Evolutionary conservation across 2,113 vertebrate species (phyloP), one percentile per base, ranked within the genome.

Genomic region (Camelus bactrianus): DNA sequence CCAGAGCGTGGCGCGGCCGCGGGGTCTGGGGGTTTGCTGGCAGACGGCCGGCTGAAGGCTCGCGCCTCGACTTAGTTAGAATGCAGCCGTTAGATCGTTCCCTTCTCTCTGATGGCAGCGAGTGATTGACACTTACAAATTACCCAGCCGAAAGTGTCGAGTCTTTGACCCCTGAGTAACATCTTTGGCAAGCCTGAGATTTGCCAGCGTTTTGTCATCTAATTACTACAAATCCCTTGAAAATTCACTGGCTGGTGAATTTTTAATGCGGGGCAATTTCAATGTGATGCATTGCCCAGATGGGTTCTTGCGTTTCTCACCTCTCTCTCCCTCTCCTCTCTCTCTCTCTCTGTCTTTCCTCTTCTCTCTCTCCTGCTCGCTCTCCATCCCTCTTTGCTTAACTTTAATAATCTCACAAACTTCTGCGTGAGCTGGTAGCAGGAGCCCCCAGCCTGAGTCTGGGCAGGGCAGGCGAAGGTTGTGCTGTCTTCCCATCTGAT

Each of bases 71-170:
- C 98, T 98, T 98, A 77, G 95, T 98, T 98, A 98, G 98, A 98
- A 99, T 99, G 97, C 98, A 98, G 97, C 98, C 90, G 2, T 90
- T 81, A 96, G 98, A 98, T 91, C 96, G 75, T 96, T 95, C 76
- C 97, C 94, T 92, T 97, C 98, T 97, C 98, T 99, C 99, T 99
- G 99, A 98, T 98, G 99, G 98, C 99, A 99, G 98, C 98, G 97
- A 96, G 99, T 99, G 99, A 99, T 99, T 99, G 99, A 99, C 99
- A 99, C 99, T 99, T 99, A 99, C 99, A 99, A 99, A 99, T 99
- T 99, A 99, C 99, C 99, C 99, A 98, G 99, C 99, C 99, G 99
- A 99, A 98, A 99, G 99, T 99, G 99, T 99, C 99, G 99, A 99
- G 99, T 99, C 99, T 99, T 99, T 99, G 99, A 99, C 99, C 99